Conservation (phyloP, 2,113 vertebrate species). For the Eublepharis macularius region DNA sequence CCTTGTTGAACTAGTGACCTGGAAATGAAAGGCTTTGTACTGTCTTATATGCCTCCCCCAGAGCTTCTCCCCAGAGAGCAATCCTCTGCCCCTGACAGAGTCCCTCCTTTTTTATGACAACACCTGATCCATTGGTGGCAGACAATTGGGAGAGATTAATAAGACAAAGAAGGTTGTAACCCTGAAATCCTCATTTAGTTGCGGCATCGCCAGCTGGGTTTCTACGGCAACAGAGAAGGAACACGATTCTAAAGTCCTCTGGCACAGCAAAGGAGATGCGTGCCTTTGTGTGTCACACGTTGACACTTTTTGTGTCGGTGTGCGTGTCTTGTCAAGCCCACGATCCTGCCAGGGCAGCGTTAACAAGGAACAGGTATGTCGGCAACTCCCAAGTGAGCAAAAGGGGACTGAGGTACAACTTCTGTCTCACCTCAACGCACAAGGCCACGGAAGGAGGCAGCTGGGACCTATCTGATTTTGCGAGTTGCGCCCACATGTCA, state of each 20-base stretch:
- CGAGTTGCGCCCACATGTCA: neutral
- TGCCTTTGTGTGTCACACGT: neutral
- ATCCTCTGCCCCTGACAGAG: neutral
- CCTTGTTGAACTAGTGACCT: constrained; percentile 17
- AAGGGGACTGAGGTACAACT: neutral
- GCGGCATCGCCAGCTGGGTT: constrained; percentile 24
- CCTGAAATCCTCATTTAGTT: constrained; percentile 24
- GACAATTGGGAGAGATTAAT: constrained; percentile 18
- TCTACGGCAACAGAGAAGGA: constrained; percentile 1
- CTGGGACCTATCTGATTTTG: neutral
- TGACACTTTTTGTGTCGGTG: neutral
- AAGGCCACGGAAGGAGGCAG: neutral
- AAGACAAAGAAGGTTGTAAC: constrained; percentile 16
- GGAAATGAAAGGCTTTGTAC: constrained; percentile 25
- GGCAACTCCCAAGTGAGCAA: too few relatives aligned
- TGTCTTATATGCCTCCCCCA: neutral
- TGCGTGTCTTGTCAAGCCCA: neutral
- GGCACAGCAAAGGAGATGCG: neutral
- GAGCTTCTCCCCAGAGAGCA: constrained; percentile 1
- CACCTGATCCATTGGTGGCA: constrained; percentile 30
- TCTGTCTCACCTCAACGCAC: neutral
- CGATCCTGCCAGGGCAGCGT: neutral
- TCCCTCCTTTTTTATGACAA: neutral
- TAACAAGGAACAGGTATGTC: neutral
- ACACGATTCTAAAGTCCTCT: neutral